Evolutionary conservation across 2,888 invertebrate species (phyloP), one percentile per base, ranked within the genome.

Genomic region (Caenorhabditis afra): DNA sequence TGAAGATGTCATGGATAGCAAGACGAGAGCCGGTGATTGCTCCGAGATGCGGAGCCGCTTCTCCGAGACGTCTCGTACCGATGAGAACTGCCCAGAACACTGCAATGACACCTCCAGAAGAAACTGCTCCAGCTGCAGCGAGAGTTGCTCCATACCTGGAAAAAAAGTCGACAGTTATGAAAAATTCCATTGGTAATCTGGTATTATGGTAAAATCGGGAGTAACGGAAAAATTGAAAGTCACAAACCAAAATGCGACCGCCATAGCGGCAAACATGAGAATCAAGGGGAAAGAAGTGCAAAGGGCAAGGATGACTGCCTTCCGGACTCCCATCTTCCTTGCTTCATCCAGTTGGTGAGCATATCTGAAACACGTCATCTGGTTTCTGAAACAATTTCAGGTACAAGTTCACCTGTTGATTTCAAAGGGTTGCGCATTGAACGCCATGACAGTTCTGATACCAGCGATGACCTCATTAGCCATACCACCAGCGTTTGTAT

Each of bases 31-130:
- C 93, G 0, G 94, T 94, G 85, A 96, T 94, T 10, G 94, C 93
- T 90, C 94, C 94, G 89, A 95, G 93, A 75, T 94, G 94, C 0
- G 95, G 95, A 0, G 95, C 93, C 0, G 94, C 94, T 90, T 94
- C 94, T n/a, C 95, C 95, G 75, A 96, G 86, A 7, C 91, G 90
- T 83, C 91, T 90, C 7, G 91, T 90, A 7, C 91, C 91, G 29
- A 91, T 88, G 4, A 85, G 68, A 22, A 87, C 85, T 3, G 86
- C 80, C 87, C 87, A 87, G 70, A 87, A 87, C 14, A 87, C 85
- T 44, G 83, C 87, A 37, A 87, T 86, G 3, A 87, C 83, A n/a
- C 84, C 83, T 52, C 87, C 87, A 3, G 85, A 75, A 1, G 82
- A 71, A 16, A 87, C 81, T 8, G 45, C 70, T n/a, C 85, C 87